These are phyloP conservation scores for Drosophila ogumai DNA, from an alignment of 1,140 invertebrate genomes.

Conservation along the genomic window DNA sequence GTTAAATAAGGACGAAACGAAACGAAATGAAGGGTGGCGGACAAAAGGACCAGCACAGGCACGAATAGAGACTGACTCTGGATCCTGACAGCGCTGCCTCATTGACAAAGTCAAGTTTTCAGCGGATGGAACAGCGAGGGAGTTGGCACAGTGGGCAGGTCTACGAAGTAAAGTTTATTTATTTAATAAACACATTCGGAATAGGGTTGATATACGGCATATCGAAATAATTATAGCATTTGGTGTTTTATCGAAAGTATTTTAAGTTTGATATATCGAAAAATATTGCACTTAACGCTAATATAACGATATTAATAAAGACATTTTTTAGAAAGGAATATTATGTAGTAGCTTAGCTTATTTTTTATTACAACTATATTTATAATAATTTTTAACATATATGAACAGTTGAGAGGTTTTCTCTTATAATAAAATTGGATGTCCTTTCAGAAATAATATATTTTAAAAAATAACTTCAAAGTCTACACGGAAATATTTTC, in stretches of 20 bases:
- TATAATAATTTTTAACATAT: background rate
- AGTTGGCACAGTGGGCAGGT: constrained; percentile 49
- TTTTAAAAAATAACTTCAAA: background rate
- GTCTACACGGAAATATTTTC: background rate
- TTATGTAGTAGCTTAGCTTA: too few relatives aligned
- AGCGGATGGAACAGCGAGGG: background rate
- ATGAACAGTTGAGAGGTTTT: background rate
- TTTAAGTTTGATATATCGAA: background rate
- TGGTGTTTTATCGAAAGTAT: background rate
- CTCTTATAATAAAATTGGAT: background rate
- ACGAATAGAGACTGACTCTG: constrained; percentile 13
- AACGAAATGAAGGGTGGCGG: constrained; percentile 33
- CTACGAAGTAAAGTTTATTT: too few relatives aligned
- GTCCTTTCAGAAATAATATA: background rate
- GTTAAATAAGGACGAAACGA: constrained; percentile 69
- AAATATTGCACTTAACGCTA: background rate
- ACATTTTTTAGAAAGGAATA: background rate
- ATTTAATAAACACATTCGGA: background rate
- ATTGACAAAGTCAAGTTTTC: constrained; percentile 72
- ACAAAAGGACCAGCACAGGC: constrained; percentile 29
- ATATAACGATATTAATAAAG: background rate
- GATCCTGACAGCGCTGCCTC: constrained; percentile 22
- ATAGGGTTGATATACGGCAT: background rate
- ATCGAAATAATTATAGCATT: background rate
- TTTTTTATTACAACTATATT: background rate